Evolutionary conservation across 2,888 invertebrate species (phyloP).

Genomic region (Leistus spinibarbis): DNA sequence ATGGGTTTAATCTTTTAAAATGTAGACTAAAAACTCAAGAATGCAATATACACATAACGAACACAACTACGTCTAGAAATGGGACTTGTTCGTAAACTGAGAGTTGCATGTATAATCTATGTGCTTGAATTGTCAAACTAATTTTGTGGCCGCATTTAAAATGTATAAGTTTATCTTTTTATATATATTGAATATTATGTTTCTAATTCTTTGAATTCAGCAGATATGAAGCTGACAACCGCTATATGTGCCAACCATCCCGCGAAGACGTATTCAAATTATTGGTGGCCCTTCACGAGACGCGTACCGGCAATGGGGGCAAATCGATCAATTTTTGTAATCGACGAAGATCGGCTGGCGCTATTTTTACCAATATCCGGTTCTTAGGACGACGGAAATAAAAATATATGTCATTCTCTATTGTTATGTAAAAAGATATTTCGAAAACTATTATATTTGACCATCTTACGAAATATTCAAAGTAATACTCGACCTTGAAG

Average conservation of each 20-base stretch:
- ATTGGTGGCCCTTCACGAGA: slow-evolving; percentile 66
- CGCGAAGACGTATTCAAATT: slow-evolving; percentile 67
- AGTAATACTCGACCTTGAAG: too few relatives aligned
- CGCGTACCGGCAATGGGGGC: slow-evolving; percentile 61
- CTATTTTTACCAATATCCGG: slow-evolving; percentile 68
- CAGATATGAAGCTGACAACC: slow-evolving; percentile 64
- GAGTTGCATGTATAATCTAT: too few relatives aligned
- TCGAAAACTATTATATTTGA: background rate
- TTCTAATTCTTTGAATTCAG: slow-evolving; percentile 42
- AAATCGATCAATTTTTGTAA: slow-evolving; percentile 68
- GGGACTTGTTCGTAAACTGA: too few relatives aligned
- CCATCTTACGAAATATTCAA: too few relatives aligned
- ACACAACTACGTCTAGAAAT: too few relatives aligned
- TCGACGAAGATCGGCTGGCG: slow-evolving; percentile 64
- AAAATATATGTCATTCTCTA: background rate
- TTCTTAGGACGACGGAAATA: slow-evolving; percentile 60
- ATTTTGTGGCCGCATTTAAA: too few relatives aligned
- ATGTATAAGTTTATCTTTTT: too few relatives aligned
- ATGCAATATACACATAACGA: too few relatives aligned
- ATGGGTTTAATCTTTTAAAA: too few relatives aligned
- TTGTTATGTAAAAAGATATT: background rate
- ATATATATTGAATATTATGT: too few relatives aligned
- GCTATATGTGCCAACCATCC: slow-evolving; percentile 67
- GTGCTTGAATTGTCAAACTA: too few relatives aligned
- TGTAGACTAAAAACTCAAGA: too few relatives aligned